These are phyloP conservation scores for Adelges cooleyi DNA, from an alignment of 1,140 invertebrate species.

Conservation along the genomic window DNA sequence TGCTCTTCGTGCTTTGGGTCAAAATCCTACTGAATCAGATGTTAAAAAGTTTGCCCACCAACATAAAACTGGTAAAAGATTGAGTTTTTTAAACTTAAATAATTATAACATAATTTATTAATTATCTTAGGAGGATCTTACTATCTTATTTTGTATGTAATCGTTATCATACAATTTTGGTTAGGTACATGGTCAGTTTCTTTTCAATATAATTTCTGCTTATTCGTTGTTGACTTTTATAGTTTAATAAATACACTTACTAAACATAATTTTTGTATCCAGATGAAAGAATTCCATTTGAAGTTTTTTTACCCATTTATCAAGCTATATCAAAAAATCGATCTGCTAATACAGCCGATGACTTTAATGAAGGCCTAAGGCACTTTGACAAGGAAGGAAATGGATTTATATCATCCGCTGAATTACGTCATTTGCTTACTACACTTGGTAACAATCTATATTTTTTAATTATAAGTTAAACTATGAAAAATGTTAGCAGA, in stretches of 20 bases:
- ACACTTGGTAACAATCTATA: conserved; percentile 69
- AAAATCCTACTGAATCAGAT: conserved; percentile 97
- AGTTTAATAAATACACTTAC: too few relatives aligned
- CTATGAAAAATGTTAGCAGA: too few relatives aligned
- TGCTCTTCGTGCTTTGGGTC: conserved; percentile 88
- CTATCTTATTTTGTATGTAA: too few relatives aligned
- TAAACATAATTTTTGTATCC: conserved; percentile 31
- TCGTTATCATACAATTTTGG: too few relatives aligned
- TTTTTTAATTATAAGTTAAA: too few relatives aligned
- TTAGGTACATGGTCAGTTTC: too few relatives aligned
- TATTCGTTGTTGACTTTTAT: too few relatives aligned
- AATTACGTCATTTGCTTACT: conserved; percentile 90
- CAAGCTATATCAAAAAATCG: conserved; percentile 86
- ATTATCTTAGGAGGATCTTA: too few relatives aligned
- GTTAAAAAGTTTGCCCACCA: conserved; percentile 93
- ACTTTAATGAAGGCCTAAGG: conserved; percentile 90
- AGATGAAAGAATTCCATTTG: conserved; percentile 96
- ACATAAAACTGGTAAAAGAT: conserved; percentile 58
- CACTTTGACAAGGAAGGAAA: conserved; percentile 99
- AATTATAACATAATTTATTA: too few relatives aligned
- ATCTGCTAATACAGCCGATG: conserved; percentile 84
- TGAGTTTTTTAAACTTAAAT: too few relatives aligned
- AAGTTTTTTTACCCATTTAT: conserved; percentile 96
- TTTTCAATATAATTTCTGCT: too few relatives aligned
- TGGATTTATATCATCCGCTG: conserved; percentile 93